phyloP scores from a whole-genome alignment of 2,888 invertebrate genomes.

The Macrophya annulata region DNA sequence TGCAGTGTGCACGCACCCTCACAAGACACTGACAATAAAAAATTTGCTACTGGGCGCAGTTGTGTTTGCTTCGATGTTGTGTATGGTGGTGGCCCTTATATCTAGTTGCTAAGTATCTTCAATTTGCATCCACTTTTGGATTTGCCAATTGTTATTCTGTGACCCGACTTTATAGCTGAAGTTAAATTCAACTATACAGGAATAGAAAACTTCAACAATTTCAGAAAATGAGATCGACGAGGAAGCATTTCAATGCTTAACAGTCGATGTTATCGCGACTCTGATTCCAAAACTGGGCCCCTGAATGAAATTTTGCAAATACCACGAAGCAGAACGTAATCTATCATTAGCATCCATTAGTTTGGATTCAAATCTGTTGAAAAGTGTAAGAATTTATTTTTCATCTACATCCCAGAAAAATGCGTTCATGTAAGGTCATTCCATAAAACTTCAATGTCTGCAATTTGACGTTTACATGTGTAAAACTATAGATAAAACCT shows the following conservation, averaged over 20 bases:
- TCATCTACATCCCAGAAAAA: not conserved
- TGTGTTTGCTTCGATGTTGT: too few relatives aligned
- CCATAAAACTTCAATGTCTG: not conserved
- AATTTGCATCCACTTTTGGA: not conserved
- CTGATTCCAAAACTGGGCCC: slow-evolving; percentile 20
- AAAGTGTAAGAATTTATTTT: not conserved
- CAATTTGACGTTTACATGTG: not conserved
- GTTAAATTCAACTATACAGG: not conserved
- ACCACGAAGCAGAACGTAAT: slow-evolving; percentile 19
- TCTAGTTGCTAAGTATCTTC: not conserved
- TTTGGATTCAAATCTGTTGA: slow-evolving; percentile 10
- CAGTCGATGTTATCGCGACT: slow-evolving; percentile 16
- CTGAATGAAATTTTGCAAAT: slow-evolving; percentile 9
- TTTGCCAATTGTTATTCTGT: slow-evolving; percentile 21
- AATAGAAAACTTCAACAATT: slow-evolving; percentile 23
- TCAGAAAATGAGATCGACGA: slow-evolving; percentile 23
- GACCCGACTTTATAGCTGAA: slow-evolving; percentile 1
- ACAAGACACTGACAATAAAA: too few relatives aligned
- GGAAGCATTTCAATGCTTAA: slow-evolving; percentile 20
- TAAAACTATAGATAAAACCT: not conserved
- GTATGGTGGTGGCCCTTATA: too few relatives aligned
- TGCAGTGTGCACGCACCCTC: too few relatives aligned
- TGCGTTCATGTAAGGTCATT: slow-evolving; percentile 5
- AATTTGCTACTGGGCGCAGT: too few relatives aligned
- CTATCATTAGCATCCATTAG: slow-evolving; percentile 9